Conservation (phyloP, 2,888 invertebrate genomes). For the Heliconius charithonia region DNA sequence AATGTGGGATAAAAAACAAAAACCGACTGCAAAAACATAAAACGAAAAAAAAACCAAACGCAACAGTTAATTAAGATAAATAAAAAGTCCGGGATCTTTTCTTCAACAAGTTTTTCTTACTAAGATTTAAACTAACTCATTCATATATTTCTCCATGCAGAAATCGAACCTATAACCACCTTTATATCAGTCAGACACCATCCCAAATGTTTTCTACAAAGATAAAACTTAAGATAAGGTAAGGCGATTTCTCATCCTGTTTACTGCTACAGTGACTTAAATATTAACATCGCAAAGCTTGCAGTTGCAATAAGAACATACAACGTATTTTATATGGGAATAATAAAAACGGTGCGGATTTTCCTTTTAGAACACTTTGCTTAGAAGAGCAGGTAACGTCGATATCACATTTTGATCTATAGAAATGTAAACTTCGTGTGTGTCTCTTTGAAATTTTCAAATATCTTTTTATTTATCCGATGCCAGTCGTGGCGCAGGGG, state of each 20-base stretch:
- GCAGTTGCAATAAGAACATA: slow-evolving; percentile 1
- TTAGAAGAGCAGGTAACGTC: slow-evolving; percentile 7
- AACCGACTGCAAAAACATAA: too few relatives aligned
- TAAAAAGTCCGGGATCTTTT: too few relatives aligned
- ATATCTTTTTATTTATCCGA: background rate
- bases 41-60: too few relatives aligned
- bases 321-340: slow-evolving; percentile 9
- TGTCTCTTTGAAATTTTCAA: background rate
- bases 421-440: background rate
- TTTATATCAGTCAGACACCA: background rate
- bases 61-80: too few relatives aligned
- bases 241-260: background rate
- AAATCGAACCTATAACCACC: background rate
- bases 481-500: too few relatives aligned
- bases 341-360: slow-evolving; percentile 11
- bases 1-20: too few relatives aligned
- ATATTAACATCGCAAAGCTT: slow-evolving; percentile 16
- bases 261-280: slow-evolving; percentile 3
- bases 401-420: slow-evolving; percentile 16
- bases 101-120: too few relatives aligned
- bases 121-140: too few relatives aligned
- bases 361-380: slow-evolving; percentile 11
- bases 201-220: background rate
- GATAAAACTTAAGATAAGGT: background rate
- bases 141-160: too few relatives aligned